phyloP scores from a whole-genome alignment of 92 coral and sea anemone genomes.

The Blastomussa wellsi region DNA sequence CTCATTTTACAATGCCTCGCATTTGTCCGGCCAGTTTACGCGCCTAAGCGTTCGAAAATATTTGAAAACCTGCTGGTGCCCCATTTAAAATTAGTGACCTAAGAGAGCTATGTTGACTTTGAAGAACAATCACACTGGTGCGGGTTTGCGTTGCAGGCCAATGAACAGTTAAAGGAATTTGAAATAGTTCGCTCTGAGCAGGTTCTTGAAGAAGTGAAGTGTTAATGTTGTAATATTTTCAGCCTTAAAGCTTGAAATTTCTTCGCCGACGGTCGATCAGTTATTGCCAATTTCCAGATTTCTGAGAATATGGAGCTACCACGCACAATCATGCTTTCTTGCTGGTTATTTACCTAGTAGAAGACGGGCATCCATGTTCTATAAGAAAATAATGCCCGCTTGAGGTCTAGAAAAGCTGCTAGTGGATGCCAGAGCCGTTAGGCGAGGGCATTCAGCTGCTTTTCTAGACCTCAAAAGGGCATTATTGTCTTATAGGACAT shows the following conservation, averaged over 20 bases:
- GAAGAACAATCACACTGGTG: background rate
- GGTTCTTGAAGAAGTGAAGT: background rate
- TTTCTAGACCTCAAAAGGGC: too few species aligned
- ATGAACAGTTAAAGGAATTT: conserved; percentile 10
- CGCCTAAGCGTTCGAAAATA: conserved; percentile 5
- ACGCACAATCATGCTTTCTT: background rate
- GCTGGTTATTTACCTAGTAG: background rate
- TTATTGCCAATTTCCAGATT: background rate
- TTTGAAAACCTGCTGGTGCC: conserved; percentile 27
- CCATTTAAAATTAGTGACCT: conserved; percentile 33
- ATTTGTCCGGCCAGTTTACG: background rate
- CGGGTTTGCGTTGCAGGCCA: conserved; percentile 17
- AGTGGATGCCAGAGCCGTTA: too few species aligned
- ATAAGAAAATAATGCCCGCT: too few species aligned
- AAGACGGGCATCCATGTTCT: too few species aligned
- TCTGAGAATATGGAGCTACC: background rate
- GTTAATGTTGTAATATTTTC: background rate
- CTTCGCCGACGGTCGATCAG: background rate
- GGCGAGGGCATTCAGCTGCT: too few species aligned
- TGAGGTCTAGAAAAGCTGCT: too few species aligned
- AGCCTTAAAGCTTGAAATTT: background rate
- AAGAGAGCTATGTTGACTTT: background rate
- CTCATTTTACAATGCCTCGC: background rate
- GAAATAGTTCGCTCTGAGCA: background rate
- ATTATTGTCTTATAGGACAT: too few species aligned